Base-by-base conservation (phyloP, 2,888 invertebrate species). In the Eustalomyia histrio region DNA sequence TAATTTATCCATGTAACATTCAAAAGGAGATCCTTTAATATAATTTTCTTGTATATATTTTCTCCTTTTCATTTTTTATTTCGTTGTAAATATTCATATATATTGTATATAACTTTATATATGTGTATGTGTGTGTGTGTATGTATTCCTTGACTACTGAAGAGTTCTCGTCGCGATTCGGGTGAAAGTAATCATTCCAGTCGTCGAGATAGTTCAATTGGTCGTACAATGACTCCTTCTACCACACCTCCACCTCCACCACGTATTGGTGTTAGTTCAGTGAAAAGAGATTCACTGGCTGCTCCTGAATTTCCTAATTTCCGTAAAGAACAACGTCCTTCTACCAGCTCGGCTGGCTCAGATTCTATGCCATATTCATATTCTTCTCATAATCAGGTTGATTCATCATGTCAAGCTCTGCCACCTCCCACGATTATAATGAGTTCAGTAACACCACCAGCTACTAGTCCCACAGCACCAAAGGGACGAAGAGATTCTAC, bases 391-490 rank as follows among this genome's bases (percentile, higher is more conserved):
- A 92, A 92, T 0, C 92, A 92, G 83, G 92, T 93, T 1, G 94
- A 94, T 84, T 92, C 93, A 57, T 93, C 93, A 86, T 93, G 93
- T 84, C 93, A 93, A 89, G 91, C 92, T 1, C 91, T 94, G 17
- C 93, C 92, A 52, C 93, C 94, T 12, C 96, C 96, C 5, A 96
- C 95, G 18, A 96, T 96, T 79, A 94, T 96, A 65, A 96, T 93
- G 86, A 96, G 95, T 53, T 95, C 95, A 76, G 96, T 96, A 18
- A 96, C 96, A 43, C 96, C 96, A 16, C 96, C 96, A 55, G 93
- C 95, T 9, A 94, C 95, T 1, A 96, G 96, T 47, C 96, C 96
- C 0, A 94, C 95, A 0, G 92, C 92, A 10, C 92, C 93, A 0
- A 87, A 92, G 91, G 93, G 93, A 0, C 92, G 96, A 29, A 92